Evolutionary conservation across 2,888 invertebrate species (phyloP).

Genomic region (Nysson spinosus): DNA sequence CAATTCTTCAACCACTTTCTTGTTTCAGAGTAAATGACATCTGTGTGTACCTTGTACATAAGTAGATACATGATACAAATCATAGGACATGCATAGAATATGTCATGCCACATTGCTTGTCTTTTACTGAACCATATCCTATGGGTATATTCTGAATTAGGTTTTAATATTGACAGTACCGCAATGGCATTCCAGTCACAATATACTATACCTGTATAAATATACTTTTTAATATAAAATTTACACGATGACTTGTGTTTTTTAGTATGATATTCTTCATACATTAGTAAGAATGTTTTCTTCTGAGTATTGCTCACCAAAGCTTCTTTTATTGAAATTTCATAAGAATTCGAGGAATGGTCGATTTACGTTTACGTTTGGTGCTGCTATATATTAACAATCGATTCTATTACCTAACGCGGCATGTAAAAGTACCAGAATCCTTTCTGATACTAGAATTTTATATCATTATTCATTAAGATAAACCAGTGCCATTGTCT

Average conservation of each 20-base stretch:
- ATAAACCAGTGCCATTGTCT: conserved; percentile 36
- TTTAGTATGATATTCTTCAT: conserved; percentile 18
- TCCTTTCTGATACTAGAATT: conserved; percentile 29
- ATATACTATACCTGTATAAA: conserved; percentile 43
- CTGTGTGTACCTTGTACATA: conserved; percentile 44
- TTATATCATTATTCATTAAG: conserved; percentile 7
- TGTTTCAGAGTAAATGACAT: too few relatives aligned
- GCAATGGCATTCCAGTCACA: conserved; percentile 49
- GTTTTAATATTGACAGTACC: conserved; percentile 50
- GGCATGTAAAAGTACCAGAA: conserved; percentile 21
- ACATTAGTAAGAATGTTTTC: neutral
- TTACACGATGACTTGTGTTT: conserved; percentile 31
- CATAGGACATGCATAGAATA: conserved; percentile 37
- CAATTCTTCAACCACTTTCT: too few relatives aligned
- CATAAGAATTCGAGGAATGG: conserved; percentile 7
- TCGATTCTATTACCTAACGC: neutral
- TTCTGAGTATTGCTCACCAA: conserved; percentile 3
- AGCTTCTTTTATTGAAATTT: conserved; percentile 7
- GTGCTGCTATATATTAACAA: too few relatives aligned
- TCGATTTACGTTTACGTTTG: neutral
- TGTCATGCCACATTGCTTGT: conserved; percentile 42
- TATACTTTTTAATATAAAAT: conserved; percentile 34
- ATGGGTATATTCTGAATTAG: conserved; percentile 35
- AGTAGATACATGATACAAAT: conserved; percentile 32
- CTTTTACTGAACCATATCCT: conserved; percentile 39